phyloP scores from a whole-genome alignment of 2,888 invertebrate species.

The Spodoptera littoralis region DNA sequence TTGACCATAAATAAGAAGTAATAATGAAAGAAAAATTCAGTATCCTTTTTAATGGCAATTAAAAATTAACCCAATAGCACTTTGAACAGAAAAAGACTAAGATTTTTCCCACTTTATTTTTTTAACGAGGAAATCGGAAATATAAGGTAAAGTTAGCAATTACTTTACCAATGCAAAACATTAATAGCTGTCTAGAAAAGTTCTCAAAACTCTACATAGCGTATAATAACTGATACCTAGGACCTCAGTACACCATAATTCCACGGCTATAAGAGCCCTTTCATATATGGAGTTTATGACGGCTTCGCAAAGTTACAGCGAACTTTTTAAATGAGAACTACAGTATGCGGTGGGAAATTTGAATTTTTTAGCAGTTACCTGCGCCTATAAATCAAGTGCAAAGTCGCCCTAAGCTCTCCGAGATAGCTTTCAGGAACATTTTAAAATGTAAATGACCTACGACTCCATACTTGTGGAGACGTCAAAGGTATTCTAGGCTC shows the following conservation, averaged over 20 bases:
- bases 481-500: slow-evolving; percentile 17
- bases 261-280: slow-evolving; percentile 41
- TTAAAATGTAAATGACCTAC: slow-evolving; percentile 86
- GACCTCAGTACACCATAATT: neutral
- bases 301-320: slow-evolving; percentile 69
- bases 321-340: slow-evolving; percentile 69
- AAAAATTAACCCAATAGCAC: too few species aligned
- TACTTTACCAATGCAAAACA: too few species aligned
- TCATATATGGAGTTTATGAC: slow-evolving; percentile 60
- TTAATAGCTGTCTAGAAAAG: too few species aligned
- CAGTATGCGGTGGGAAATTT: slow-evolving; percentile 75
- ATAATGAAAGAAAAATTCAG: too few species aligned
- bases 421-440: slow-evolving; percentile 81
- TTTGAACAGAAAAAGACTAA: too few species aligned
- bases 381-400: slow-evolving; percentile 85
- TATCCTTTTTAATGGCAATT: too few species aligned
- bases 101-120: too few species aligned
- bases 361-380: slow-evolving; percentile 87
- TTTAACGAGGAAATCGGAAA: too few species aligned
- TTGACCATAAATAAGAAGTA: too few species aligned
- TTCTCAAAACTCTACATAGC: too few species aligned
- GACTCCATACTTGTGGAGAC: slow-evolving; percentile 58
- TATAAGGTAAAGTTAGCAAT: too few species aligned
- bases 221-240: too few species aligned
- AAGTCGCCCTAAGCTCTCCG: slow-evolving; percentile 84